phyloP scores from a whole-genome alignment of 30 jellyfish, hydroid and myxozoan species.

The Aurelia coerulea region DNA sequence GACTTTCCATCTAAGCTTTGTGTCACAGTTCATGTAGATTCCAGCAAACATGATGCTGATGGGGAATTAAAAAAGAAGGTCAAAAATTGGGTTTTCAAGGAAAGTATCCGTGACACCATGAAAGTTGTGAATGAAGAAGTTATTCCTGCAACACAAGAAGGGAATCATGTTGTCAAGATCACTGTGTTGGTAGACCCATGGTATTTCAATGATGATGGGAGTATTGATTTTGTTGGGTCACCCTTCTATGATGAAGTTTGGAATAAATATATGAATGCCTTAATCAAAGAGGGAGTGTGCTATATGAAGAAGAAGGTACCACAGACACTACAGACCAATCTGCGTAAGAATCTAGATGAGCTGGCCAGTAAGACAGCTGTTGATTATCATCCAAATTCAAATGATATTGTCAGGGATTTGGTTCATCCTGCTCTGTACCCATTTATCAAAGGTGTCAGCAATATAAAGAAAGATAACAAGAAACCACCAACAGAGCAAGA shows the following conservation, averaged over 20 bases:
- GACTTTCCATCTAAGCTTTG: slow-evolving; percentile 20
- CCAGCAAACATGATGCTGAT: slow-evolving; percentile 15
- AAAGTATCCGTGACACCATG: neutral
- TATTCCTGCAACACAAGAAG: slow-evolving; percentile 1
- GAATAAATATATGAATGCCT: slow-evolving; percentile 50
- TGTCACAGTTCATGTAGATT: slow-evolving; percentile 54
- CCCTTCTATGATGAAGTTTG: slow-evolving; percentile 51
- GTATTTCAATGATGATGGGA: slow-evolving; percentile 4
- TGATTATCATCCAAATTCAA: slow-evolving; percentile 86
- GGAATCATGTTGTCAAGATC: slow-evolving; percentile 32
- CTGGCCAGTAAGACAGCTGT: slow-evolving; percentile 62
- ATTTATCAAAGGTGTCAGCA: slow-evolving; percentile 67
- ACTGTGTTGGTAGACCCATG: slow-evolving; percentile 4
- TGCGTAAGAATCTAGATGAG: slow-evolving; percentile 55
- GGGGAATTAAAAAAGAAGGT: neutral
- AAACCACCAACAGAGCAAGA: slow-evolving; percentile 19
- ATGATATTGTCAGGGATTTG: slow-evolving; percentile 76
- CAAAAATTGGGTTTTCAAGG: slow-evolving; percentile 34
- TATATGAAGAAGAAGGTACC: slow-evolving; percentile 62
- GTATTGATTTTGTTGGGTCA: slow-evolving; percentile 50
- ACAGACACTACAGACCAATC: slow-evolving; percentile 21
- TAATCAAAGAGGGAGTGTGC: slow-evolving; percentile 79
- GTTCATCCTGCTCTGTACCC: slow-evolving; percentile 87
- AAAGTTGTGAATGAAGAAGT: slow-evolving; percentile 37
- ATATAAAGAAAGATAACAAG: slow-evolving; percentile 21